Base-by-base conservation (phyloP, 2,113 vertebrate genomes). In the Rutilus rutilus region DNA sequence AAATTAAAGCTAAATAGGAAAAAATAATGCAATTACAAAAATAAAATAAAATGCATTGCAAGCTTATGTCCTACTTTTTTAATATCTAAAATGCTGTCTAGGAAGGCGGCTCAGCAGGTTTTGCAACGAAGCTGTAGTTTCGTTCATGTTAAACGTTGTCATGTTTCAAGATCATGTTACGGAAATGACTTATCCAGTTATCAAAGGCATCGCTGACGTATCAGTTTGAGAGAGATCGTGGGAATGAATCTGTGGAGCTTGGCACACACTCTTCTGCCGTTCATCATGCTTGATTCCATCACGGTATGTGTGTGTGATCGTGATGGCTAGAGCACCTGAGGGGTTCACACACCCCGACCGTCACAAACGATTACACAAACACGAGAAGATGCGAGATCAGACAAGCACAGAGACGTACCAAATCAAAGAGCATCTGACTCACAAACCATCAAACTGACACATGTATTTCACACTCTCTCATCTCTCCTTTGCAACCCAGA, bases 221-320 rank as follows among this genome's bases (percentile, higher is more conserved):
- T 60, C 19, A 42, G 57, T 25, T 25, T 74, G 42, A 74, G 71
- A 74, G 23, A 36, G 33, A 78, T 62, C 23, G 3, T 27, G 78
- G 78, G 57, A 42, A 79, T 79, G 21, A 27, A 59, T 62, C 33
- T 79, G 9, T n/a, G 36, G 30, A 21, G 9, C 36, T 79, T 81
- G 78, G n/a, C 78, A 30, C 59, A 64, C 78, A 80, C 39, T 65
- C 59, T n/a, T 65, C 78, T 80, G 78, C 33, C 77, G 2, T 79
- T 79, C 77, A 62, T 42, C 54, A 60, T 60, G 52, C 36, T 79
- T 47, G 78, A 80, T 80, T 45, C 27, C 57, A 45, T 62, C 36
- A 45, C 36, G 1, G 30, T 23, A 4, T 39, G 19, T 78, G 19
- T 76, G 65, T 69, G 65, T 36, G 65, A 75, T 45, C 45, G 42